Evolutionary conservation across 2,113 vertebrate genomes (phyloP).

Genomic region (Anthoscopus minutus): DNA sequence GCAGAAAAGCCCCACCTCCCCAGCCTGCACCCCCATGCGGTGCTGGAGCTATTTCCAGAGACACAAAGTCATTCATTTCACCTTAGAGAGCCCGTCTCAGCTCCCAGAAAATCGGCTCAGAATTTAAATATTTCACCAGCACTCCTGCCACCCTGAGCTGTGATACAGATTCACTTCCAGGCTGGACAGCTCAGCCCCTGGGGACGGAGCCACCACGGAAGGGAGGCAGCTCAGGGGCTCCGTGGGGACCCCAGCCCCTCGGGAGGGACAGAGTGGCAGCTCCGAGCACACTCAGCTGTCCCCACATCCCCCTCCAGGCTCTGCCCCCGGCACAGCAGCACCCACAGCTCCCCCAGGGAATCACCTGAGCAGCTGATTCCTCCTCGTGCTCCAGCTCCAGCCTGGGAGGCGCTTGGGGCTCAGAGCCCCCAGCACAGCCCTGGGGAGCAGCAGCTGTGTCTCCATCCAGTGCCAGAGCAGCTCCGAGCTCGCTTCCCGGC

Average conservation of each 20-base stretch:
- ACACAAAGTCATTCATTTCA: slow-evolving; percentile 7
- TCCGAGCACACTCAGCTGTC: neutral
- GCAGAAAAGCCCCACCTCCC: neutral
- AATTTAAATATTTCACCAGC: slow-evolving; percentile 33
- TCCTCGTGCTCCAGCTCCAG: neutral
- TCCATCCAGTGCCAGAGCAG: fast-evolving
- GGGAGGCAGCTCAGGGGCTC: neutral
- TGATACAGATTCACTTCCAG: neutral
- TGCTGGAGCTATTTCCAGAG: neutral
- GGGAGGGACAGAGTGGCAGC: fast-evolving
- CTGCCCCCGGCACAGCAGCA: neutral
- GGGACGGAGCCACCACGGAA: fast-evolving
- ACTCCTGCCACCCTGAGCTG: neutral
- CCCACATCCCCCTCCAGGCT: fast-evolving
- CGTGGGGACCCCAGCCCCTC: fast-evolving
- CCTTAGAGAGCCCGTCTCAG: neutral
- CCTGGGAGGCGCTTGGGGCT: neutral
- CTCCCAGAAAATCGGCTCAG: neutral
- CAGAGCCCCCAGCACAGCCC: neutral
- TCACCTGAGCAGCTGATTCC: fast-evolving
- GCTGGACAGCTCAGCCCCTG: neutral
- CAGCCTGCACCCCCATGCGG: fast-evolving
- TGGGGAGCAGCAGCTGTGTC: neutral
- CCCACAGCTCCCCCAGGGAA: neutral
- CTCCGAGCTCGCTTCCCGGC: neutral